A percentile compares a stretch with the other conserved stretches of the same genome.
These are phyloP conservation scores for Pipistrellus pygmaeus DNA, from an alignment of 2,797 vertebrate species.

Conservation along the genomic window DNA sequence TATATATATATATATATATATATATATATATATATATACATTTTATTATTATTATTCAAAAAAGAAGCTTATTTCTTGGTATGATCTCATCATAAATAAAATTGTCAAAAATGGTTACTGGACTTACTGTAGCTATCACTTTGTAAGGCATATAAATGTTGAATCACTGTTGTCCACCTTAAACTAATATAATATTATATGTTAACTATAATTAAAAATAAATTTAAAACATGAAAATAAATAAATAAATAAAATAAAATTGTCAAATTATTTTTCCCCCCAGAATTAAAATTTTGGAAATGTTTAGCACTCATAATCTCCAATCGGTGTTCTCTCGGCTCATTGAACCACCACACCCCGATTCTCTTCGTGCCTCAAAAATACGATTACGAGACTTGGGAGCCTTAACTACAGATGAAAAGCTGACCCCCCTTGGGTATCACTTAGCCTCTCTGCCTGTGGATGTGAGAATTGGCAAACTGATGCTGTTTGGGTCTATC, in stretches of 20 bases:
- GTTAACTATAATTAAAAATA: neutral
- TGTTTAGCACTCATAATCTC: slow-evolving; percentile 92
- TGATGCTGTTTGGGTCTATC: slow-evolving; percentile 98
- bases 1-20: no score
- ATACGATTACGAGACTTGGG: slow-evolving; percentile 95
- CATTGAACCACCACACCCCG: slow-evolving; percentile 93
- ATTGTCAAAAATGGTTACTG: neutral
- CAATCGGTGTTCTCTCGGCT: slow-evolving; percentile 94
- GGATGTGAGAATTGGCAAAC: slow-evolving; percentile 97
- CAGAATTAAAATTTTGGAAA: slow-evolving; percentile 98
- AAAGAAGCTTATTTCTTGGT: slow-evolving; percentile 27
- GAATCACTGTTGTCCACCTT: neutral
- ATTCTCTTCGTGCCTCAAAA: slow-evolving; percentile 92
- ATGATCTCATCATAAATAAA: slow-evolving; percentile 31
- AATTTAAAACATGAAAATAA: neutral
- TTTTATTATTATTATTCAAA: neutral
- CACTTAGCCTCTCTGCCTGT: slow-evolving; percentile 98
- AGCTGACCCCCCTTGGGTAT: slow-evolving; percentile 96
- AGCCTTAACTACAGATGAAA: slow-evolving; percentile 93
- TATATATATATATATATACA: no score
- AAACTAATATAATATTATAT: neutral
- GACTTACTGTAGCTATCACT: neutral
- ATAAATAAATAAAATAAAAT: no score
- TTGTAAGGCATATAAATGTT: neutral
- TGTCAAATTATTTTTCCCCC: slow-evolving; percentile 30